Evolutionary conservation across 92 coral and sea anemone genomes (phyloP), one percentile per base, ranked within the genome.

Genomic region (Siderastrea radians): DNA sequence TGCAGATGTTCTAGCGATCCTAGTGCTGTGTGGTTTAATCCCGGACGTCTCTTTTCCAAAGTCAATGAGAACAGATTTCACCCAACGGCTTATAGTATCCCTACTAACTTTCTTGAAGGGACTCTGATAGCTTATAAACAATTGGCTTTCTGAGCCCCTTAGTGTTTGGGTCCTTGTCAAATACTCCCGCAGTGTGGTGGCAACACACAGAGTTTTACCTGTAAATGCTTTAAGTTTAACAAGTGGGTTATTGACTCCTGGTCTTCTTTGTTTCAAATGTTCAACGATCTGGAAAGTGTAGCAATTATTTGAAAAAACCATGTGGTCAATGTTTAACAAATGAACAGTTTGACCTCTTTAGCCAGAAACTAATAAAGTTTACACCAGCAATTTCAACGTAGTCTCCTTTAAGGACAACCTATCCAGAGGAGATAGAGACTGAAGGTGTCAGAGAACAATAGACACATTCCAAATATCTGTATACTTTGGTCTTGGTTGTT

Each of bases 271-370:
- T 57, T 57, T 57, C 13, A 57, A 5, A 3, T 5, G 93, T 1
- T 72, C 88, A 45, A 47, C 48, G 12, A 90, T n/a, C 54, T 68
- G 77, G 55, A 74, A 90, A n/a, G 44, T 87, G 44, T 78, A 78
- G 26, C 65, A 44, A 47, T 49, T 48, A 64, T 86, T 68, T 2
- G 10, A 2, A 49, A 46, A 61, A 2, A 78, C 73, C 91, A 86
- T 86, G 64, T 85, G 53, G 61, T 78, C 78, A 46, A 86, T 86
- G 61, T 52, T 75, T 70, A 90, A 49, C 81, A 72, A 80, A 51
- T 84, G 92, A 46, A 88, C 52, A 3, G 84, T 70, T 52, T 88
- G 92, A 46, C 88, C 81, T 82, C 84, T 74, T 68, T 84, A 84
- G 74, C 88, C 92, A 6, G 92, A 57, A 68, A 84, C 84, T 57